Base-by-base conservation (phyloP, 2,888 invertebrate genomes). In the Trilocha varians region DNA sequence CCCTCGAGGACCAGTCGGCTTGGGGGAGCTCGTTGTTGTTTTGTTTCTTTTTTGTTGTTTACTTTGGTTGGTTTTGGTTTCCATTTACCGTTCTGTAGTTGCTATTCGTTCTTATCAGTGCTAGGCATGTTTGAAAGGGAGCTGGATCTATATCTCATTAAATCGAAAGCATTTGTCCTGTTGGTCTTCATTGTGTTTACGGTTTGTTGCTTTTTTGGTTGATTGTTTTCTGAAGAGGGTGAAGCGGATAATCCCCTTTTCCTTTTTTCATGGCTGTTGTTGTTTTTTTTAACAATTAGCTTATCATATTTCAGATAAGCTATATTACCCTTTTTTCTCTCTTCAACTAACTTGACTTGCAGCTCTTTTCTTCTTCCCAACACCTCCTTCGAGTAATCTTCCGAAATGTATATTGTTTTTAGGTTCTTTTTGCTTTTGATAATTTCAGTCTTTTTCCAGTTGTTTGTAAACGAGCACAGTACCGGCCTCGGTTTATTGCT, bases 31-130 rank as follows among this genome's bases (percentile, higher is more conserved):
- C 36, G 34, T 16, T 25, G 32, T 32, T 36, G 35, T 37, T 32
- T 25, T 36, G 16, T 17, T 36, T 32, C 4, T 18, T 18, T 18
- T 5, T 18, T 18, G 8, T 5, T 5, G 8, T 4, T 18, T 18
- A 5, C 18, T 18, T 18, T 13, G 18, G 18, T 18, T 18, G 18
- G 18, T 18, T 18, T 18, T 18, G 18, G 18, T 18, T 18, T n/a
- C n/a, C n/a, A n/a, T 38, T 47, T 39, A 37, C 44, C 44, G 49
- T 2, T 41, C 6, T n/a, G 42, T 52, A 41, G n/a, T 55, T 57
- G 53, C 41, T 57, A 55, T 54, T 55, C 49, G 13, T 57, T 54
- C 18, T 46, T 41, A n/a, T n/a, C n/a, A 3, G 39, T 39, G 3
- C 34, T 43, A 32, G 50, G 13, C 13, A 32, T 41, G 33, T 40